phyloP scores from a whole-genome alignment of 2,888 invertebrate species.

The Yponomeuta sedellus region DNA sequence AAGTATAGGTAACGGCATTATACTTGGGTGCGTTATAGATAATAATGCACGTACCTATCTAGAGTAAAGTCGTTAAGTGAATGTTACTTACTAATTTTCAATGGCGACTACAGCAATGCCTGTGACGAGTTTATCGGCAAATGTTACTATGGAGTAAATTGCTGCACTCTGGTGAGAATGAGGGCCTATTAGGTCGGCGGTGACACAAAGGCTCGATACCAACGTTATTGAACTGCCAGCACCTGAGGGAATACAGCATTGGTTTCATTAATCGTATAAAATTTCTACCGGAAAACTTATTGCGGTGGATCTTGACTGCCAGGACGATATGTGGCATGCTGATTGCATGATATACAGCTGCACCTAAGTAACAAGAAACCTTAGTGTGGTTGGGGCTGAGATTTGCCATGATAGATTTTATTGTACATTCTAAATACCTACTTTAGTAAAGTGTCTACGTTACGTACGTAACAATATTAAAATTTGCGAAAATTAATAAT shows the following conservation, averaged over 20 bases:
- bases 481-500: too few relatives aligned
- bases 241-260: slow-evolving; percentile 58
- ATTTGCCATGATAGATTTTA: background rate
- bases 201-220: slow-evolving; percentile 91
- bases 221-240: slow-evolving; percentile 90
- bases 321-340: too few relatives aligned
- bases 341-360: too few relatives aligned
- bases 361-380: too few relatives aligned
- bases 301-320: too few relatives aligned
- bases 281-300: background rate
- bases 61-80: background rate
- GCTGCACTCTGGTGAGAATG: slow-evolving; percentile 92
- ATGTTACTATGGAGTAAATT: slow-evolving; percentile 95
- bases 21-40: too few relatives aligned
- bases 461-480: too few relatives aligned
- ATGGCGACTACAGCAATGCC: slow-evolving; percentile 91
- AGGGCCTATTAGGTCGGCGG: slow-evolving; percentile 91
- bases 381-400: background rate
- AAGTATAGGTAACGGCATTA: too few relatives aligned
- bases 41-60: too few relatives aligned
- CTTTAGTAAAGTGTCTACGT: too few relatives aligned
- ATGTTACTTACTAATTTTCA: slow-evolving; percentile 81
- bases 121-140: slow-evolving; percentile 93
- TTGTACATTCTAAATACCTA: too few relatives aligned
- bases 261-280: background rate